These are phyloP conservation scores for Habroteleia sp. DNA, from an alignment of 2,888 invertebrate species.

Conservation along the genomic window DNA sequence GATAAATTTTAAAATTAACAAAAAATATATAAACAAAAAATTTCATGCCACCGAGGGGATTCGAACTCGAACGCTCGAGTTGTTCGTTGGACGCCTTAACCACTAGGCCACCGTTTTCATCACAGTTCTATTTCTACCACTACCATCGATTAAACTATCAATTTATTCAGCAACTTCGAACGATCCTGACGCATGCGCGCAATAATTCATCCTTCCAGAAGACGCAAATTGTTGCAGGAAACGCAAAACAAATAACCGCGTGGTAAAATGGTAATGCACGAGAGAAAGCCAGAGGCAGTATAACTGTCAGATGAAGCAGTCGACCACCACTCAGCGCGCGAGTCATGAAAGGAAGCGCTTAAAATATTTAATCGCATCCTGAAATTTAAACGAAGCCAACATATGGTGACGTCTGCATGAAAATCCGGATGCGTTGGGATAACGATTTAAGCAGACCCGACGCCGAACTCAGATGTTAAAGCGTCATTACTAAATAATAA, in stretches of 20 bases:
- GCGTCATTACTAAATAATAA: slow-evolving; percentile 25
- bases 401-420: slow-evolving; percentile 20
- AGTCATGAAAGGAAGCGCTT: slow-evolving; percentile 42
- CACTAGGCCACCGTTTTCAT: too few relatives aligned
- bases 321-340: slow-evolving; percentile 16
- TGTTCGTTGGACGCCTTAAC: too few relatives aligned
- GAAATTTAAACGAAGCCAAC: slow-evolving; percentile 40
- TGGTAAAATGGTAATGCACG: slow-evolving; percentile 28
- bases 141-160: too few relatives aligned
- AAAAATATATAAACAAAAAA: too few relatives aligned
- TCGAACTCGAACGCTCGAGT: too few relatives aligned
- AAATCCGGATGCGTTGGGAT: slow-evolving; percentile 31
- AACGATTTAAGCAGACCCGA: slow-evolving; percentile 23
- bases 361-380: slow-evolving; percentile 53
- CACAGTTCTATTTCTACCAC: too few relatives aligned
- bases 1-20: too few relatives aligned
- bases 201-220: slow-evolving; percentile 23
- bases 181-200: too few relatives aligned
- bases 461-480: slow-evolving; percentile 9
- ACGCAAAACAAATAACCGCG: slow-evolving; percentile 20
- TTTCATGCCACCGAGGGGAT: too few relatives aligned
- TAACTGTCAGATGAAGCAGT: slow-evolving; percentile 43
- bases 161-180: too few relatives aligned
- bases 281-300: slow-evolving; percentile 44
- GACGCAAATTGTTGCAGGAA: slow-evolving; percentile 14